Percentiles rank a stretch among this genome's conserved stretches.
phyloP scores from a whole-genome alignment of 2,888 invertebrate genomes.

The Myopa testacea region DNA sequence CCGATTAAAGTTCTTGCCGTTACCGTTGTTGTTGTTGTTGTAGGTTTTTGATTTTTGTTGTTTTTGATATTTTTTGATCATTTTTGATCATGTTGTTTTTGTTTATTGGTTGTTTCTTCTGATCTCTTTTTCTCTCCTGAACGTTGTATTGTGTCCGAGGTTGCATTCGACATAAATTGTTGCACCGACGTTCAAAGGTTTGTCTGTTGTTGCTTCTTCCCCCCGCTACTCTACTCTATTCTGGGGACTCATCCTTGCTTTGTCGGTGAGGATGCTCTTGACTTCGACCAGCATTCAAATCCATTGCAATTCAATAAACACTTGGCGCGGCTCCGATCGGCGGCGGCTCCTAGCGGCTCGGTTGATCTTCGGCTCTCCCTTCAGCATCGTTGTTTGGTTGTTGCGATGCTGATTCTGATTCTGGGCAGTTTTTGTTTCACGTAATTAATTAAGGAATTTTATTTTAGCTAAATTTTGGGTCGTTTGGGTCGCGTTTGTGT shows the following conservation, averaged over 20 bases:
- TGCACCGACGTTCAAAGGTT: conserved; percentile 41
- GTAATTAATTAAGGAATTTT: conserved; percentile 38
- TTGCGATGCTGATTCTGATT: conserved; percentile 14
- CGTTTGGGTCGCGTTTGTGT: not conserved
- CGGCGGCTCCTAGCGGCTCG: conserved; percentile 14
- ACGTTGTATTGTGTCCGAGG: conserved; percentile 45
- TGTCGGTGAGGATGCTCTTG: not conserved
- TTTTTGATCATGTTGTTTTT: not conserved
- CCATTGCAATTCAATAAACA: conserved; percentile 39
- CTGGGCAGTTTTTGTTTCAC: conserved; percentile 3
- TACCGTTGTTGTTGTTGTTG: conserved; percentile 2
- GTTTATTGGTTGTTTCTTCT: not conserved
- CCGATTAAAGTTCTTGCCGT: conserved; percentile 7
- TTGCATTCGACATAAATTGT: conserved; percentile 53
- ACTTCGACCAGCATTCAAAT: conserved; percentile 18
- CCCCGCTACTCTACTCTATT: not conserved
- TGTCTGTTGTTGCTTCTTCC: not conserved
- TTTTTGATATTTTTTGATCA: conserved; percentile 15
- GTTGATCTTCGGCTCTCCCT: conserved; percentile 20
- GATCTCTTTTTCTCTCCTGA: not conserved
- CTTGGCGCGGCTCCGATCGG: conserved; percentile 21
- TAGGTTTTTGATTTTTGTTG: conserved; percentile 21
- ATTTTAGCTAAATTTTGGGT: conserved; percentile 4
- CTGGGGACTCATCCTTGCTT: not conserved
- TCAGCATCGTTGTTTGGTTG: not conserved